Evolutionary conservation across 2,113 vertebrate species (phyloP).

Genomic region (Callipepla californica): DNA sequence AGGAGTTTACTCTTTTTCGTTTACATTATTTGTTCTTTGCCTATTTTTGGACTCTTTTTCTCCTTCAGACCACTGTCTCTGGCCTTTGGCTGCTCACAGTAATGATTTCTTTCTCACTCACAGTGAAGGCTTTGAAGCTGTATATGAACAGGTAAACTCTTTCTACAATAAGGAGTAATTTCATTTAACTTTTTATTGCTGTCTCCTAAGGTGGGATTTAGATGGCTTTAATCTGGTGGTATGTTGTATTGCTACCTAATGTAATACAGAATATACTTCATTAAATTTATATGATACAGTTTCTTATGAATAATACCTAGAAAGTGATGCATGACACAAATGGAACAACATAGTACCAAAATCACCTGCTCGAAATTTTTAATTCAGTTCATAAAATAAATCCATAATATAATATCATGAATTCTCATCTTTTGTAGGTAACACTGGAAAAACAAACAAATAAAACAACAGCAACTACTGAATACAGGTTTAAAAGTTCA

Average conservation of each 20-base stretch:
- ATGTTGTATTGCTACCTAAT: not conserved
- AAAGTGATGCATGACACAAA: not conserved
- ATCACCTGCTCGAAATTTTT: not conserved
- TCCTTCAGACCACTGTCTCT: not conserved
- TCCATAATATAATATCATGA: not conserved
- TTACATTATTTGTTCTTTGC: not conserved
- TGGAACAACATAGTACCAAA: not conserved
- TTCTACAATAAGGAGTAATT: conserved; percentile 8
- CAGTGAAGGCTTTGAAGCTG: not conserved
- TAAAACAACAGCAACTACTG: not conserved
- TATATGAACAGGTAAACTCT: not conserved
- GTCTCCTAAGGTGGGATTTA: not conserved
- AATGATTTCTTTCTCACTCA: not conserved
- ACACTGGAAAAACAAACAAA: not conserved
- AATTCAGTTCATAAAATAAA: not conserved
- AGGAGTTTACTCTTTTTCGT: not conserved
- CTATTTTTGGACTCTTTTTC: not conserved
- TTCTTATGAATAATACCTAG: not conserved
- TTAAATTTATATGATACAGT: conserved; percentile 1
- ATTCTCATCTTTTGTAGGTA: not conserved
- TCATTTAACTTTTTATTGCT: not conserved
- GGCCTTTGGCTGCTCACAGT: not conserved
- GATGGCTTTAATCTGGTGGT: not conserved
- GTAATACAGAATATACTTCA: not conserved
- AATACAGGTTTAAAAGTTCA: not conserved